Evolutionary conservation across 2,888 invertebrate species (phyloP).

Genomic region (Gryllus longicercus): DNA sequence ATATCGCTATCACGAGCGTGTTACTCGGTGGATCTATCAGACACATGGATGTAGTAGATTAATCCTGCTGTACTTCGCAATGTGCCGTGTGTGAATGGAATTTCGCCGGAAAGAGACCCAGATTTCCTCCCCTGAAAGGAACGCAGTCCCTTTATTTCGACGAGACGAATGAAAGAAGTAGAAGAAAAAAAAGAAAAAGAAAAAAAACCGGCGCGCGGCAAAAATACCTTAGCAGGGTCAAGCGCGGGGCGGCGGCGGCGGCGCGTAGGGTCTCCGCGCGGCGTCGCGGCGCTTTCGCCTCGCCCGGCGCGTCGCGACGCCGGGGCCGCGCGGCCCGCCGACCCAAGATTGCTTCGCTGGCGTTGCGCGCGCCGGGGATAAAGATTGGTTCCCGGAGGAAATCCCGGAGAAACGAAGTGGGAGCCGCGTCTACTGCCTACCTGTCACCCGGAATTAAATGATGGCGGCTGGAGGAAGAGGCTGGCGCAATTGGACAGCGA

Average conservation of each 20-base stretch:
- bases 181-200: no score
- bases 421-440: constrained; percentile 32
- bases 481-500: not conserved
- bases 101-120: no score
- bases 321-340: not conserved
- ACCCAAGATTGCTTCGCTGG: constrained; percentile 12
- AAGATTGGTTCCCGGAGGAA: constrained; percentile 34
- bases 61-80: no score
- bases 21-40: no score
- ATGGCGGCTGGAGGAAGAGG: constrained; percentile 28
- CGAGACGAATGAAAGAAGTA: no score
- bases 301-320: not conserved
- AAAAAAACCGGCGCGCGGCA: no score
- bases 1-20: no score
- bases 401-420: constrained; percentile 35
- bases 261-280: not conserved
- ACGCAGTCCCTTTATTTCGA: no score
- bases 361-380: not conserved
- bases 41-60: no score
- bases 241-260: not conserved
- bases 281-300: not conserved
- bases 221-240: not conserved
- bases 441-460: constrained; percentile 38
- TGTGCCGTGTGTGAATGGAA: no score
- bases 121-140: no score